These are phyloP conservation scores for Notocelia uddmanniana DNA, from an alignment of 2,888 invertebrate species.

Conservation along the genomic window DNA sequence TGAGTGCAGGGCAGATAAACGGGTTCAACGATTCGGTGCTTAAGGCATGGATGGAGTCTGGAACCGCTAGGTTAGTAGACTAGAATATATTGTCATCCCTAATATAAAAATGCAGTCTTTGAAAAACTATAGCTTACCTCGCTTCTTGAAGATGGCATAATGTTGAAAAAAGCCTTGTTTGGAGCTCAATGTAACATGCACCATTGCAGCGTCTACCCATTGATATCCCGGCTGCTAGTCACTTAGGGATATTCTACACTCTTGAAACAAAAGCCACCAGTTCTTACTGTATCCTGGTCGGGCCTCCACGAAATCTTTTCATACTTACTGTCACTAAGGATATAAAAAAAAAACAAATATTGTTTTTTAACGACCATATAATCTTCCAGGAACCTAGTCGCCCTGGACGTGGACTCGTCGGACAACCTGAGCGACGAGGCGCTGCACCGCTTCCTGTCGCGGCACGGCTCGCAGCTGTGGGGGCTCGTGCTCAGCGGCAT, in stretches of 20 bases:
- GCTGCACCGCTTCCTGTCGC: slow-evolving; percentile 95
- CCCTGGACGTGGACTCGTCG: slow-evolving; percentile 96
- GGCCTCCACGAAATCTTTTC: too few species aligned
- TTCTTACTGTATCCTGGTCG: not conserved
- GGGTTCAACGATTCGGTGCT: slow-evolving; percentile 98
- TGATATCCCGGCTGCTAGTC: not conserved
- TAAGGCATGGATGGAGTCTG: slow-evolving; percentile 95
- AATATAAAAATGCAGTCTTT: too few species aligned
- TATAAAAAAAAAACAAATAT: too few species aligned
- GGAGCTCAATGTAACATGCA: too few species aligned
- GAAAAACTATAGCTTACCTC: too few species aligned
- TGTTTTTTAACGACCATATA: too few species aligned
- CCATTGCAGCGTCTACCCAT: not conserved
- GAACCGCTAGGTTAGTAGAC: slow-evolving; percentile 87
- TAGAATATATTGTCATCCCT: not conserved
- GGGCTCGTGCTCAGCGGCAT: slow-evolving; percentile 97
- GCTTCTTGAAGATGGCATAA: too few species aligned
- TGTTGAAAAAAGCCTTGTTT: too few species aligned
- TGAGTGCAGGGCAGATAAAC: slow-evolving; percentile 98
- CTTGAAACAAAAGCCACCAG: not conserved
- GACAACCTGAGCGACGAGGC: slow-evolving; percentile 98
- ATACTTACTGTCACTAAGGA: too few species aligned
- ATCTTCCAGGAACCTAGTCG: slow-evolving; percentile 88
- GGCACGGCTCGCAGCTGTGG: slow-evolving; percentile 95
- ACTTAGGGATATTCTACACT: not conserved